Conservation (phyloP, 2,888 invertebrate genomes). For the Pseudoips prasinana region DNA sequence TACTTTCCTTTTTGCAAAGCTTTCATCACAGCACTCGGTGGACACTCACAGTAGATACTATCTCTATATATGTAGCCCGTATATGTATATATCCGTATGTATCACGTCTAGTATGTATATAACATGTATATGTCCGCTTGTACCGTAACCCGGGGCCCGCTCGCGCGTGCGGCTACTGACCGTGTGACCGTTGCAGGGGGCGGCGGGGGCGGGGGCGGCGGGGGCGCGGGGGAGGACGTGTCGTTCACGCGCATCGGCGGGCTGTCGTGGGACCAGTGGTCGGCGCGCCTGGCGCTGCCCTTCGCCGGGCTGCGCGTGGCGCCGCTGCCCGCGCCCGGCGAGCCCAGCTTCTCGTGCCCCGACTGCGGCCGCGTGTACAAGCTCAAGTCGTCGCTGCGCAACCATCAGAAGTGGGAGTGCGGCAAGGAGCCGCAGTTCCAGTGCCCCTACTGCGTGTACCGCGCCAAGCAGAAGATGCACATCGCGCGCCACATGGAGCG, state of each 20-base stretch:
- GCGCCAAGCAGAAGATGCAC: conserved; percentile 93
- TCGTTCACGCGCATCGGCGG: conserved; percentile 87
- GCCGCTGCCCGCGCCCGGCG: conserved; percentile 60
- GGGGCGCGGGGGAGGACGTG: conserved; percentile 80
- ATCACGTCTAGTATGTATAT: conserved; percentile 45
- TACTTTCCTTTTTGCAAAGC: conserved; percentile 71
- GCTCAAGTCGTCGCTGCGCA: conserved; percentile 91
- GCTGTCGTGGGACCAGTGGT: conserved; percentile 88
- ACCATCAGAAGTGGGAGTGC: conserved; percentile 93
- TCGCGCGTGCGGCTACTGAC: conserved; percentile 29
- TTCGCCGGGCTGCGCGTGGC: conserved; percentile 65
- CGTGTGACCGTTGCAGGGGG: conserved; percentile 30
- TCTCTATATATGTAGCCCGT: conserved; percentile 46
- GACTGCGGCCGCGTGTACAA: conserved; percentile 93
- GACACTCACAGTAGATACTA: conserved; percentile 73
- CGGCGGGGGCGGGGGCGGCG: conserved; percentile 39
- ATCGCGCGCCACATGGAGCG: conserved; percentile 91
- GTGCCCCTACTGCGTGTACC: conserved; percentile 91
- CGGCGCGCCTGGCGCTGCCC: conserved; percentile 87
- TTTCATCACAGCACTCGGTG: conserved; percentile 80
- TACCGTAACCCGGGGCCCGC: conserved; percentile 55
- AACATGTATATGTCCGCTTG: conserved; percentile 64
- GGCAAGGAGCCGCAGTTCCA: conserved; percentile 92
- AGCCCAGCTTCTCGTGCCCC: conserved; percentile 87
- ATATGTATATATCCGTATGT: conserved; percentile 39